These are phyloP conservation scores for Paelopatides confundens DNA, from an alignment of 53 echinoderm and acorn worm species.

Conservation along the genomic window DNA sequence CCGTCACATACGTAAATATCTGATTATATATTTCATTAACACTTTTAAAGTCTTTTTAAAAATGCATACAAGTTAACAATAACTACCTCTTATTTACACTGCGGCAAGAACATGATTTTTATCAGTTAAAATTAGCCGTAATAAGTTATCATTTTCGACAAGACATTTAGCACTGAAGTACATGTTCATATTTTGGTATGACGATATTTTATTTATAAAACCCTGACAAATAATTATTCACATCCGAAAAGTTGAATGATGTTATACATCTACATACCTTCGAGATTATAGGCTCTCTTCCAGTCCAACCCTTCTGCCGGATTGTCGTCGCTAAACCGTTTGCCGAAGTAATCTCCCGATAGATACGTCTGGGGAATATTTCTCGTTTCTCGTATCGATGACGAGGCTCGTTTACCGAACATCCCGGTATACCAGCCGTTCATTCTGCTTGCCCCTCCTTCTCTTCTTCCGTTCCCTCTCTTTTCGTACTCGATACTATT, in stretches of 20 bases:
- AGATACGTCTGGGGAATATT: constrained; percentile 22
- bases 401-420: constrained; percentile 28
- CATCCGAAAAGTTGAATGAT: background rate
- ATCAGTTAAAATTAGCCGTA: no score
- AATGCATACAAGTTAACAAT: no score
- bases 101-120: no score
- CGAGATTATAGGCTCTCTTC: constrained; percentile 33
- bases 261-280: background rate
- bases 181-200: no score
- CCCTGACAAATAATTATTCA: no score
- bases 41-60: no score
- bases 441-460: background rate
- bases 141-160: no score
- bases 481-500: constrained; percentile 7
- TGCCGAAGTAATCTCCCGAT: constrained; percentile 45
- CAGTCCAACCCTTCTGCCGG: background rate
- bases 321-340: background rate
- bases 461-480: background rate
- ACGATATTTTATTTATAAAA: no score
- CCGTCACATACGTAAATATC: no score
- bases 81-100: no score
- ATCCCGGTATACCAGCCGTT: constrained; percentile 32
- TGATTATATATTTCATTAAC: no score
- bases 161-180: no score
- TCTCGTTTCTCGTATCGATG: constrained; percentile 23